These are phyloP conservation scores for Stramonita haemastoma DNA, from an alignment of 2,888 invertebrate genomes.

Conservation along the genomic window DNA sequence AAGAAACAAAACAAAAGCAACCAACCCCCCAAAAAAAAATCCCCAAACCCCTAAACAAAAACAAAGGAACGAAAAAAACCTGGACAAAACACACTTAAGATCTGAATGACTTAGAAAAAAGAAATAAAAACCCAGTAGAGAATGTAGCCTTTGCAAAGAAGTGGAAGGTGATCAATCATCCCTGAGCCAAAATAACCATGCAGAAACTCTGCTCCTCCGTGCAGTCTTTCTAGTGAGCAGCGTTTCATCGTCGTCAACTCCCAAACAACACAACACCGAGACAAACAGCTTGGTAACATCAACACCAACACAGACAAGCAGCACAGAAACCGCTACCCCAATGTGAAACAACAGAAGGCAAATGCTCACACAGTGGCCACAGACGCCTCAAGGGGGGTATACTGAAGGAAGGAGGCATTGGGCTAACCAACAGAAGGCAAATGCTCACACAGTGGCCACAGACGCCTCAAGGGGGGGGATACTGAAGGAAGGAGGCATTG, in stretches of 20 bases:
- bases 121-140: not conserved
- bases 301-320: constrained; percentile 11
- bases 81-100: not conserved
- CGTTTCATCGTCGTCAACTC: not conserved
- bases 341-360: not conserved
- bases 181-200: constrained; percentile 2
- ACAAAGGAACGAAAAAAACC: not conserved
- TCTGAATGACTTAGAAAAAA: not conserved
- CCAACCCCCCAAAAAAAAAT: too few species aligned
- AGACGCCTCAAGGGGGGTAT: too few species aligned
- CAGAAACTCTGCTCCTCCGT: not conserved
- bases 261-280: constrained; percentile 6
- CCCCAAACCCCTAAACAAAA: not conserved
- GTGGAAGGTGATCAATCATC: not conserved
- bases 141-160: not conserved
- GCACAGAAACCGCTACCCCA: not conserved
- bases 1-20: too few species aligned
- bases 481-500: too few species aligned
- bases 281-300: not conserved
- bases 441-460: too few species aligned
- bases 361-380: too few species aligned
- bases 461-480: too few species aligned
- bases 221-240: not conserved
- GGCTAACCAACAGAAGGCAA: too few species aligned
- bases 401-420: too few species aligned